Evolutionary conservation across 1,140 invertebrate genomes (phyloP).

Genomic region (Maconellicoccus hirsutus): DNA sequence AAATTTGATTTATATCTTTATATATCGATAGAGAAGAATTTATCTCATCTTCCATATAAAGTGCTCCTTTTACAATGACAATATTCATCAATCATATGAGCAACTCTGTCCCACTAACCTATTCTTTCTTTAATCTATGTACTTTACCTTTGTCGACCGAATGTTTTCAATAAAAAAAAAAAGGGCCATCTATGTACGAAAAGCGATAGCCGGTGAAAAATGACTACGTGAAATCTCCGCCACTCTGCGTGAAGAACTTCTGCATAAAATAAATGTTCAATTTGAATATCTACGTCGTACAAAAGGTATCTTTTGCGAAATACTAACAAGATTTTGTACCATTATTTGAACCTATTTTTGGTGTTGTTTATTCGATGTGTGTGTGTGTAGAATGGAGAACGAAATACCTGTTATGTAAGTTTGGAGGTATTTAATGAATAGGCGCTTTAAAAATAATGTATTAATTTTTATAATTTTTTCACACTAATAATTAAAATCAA

Average conservation of each 20-base stretch:
- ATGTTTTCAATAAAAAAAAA: conserved; percentile 9
- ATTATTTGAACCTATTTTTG: too few species aligned
- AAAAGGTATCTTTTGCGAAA: too few species aligned
- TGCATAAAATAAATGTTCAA: conserved; percentile 4
- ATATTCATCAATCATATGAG: not conserved
- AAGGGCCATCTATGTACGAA: not conserved
- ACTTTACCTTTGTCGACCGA: not conserved
- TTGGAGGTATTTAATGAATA: too few species aligned
- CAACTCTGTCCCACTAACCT: not conserved
- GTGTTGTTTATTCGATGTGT: too few species aligned
- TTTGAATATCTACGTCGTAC: not conserved
- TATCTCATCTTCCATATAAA: conserved; percentile 1
- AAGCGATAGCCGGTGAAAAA: not conserved
- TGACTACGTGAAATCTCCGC: not conserved
- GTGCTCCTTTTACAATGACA: not conserved
- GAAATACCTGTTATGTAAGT: too few species aligned
- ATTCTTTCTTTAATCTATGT: not conserved
- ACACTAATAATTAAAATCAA: too few species aligned
- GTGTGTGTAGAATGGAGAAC: too few species aligned
- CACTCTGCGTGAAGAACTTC: not conserved
- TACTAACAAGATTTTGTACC: too few species aligned
- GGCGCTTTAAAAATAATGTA: too few species aligned
- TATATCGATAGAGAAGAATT: conserved; percentile 9
- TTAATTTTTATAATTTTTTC: too few species aligned
- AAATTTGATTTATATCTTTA: conserved; percentile 6